Conservation (phyloP, 2,888 invertebrate genomes). For the Hoplodrina blanda region DNA sequence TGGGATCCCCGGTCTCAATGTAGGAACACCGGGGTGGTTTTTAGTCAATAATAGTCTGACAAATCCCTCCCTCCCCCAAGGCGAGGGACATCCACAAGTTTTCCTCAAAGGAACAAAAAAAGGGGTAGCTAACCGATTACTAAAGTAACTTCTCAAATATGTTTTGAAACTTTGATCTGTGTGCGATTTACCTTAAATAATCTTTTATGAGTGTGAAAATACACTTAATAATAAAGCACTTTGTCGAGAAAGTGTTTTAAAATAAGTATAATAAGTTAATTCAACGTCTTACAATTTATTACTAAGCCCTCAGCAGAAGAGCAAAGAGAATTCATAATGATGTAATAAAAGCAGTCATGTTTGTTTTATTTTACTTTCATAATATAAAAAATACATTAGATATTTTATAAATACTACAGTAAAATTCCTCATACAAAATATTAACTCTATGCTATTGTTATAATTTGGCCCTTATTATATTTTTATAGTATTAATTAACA, state of each 20-base stretch:
- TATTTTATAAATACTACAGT: too few relatives aligned
- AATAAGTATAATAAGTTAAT: conserved; percentile 24
- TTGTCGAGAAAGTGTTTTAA: conserved; percentile 14
- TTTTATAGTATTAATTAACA: too few relatives aligned
- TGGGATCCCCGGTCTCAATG: too few relatives aligned
- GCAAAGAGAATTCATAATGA: conserved; percentile 18
- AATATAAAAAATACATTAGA: too few relatives aligned
- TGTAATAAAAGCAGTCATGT: neutral
- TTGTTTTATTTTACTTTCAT: neutral
- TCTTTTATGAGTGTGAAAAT: neutral
- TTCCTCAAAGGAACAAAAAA: too few relatives aligned
- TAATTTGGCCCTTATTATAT: neutral
- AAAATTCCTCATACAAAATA: neutral
- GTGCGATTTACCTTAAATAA: neutral
- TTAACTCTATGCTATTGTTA: neutral
- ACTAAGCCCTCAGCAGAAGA: neutral
- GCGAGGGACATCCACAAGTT: too few relatives aligned
- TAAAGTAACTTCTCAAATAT: conserved; percentile 2
- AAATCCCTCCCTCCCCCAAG: too few relatives aligned
- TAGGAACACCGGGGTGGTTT: too few relatives aligned
- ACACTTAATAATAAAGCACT: conserved; percentile 17
- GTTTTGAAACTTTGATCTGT: neutral
- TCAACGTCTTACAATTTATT: conserved; percentile 17
- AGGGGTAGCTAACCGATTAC: neutral
- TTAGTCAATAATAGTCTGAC: too few relatives aligned